Conservation (phyloP, 2,888 invertebrate genomes). For the Oligia strigilis region DNA sequence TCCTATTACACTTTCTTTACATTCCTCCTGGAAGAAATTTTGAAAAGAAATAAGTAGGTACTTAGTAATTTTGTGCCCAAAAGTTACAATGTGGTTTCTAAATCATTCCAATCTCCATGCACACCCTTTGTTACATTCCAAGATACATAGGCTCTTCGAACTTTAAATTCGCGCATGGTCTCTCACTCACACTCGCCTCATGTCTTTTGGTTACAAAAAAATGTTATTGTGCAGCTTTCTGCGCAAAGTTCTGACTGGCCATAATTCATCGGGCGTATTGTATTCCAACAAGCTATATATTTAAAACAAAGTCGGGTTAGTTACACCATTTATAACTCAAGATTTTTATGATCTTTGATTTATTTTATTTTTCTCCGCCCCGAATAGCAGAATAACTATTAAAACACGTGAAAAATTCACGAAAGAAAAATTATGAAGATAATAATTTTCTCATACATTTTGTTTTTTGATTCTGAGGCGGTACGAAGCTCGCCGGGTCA, state of each 20-base stretch:
- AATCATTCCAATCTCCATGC: neutral
- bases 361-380: too few species aligned
- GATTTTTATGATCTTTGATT: too few species aligned
- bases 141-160: neutral
- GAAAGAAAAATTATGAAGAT: too few species aligned
- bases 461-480: too few species aligned
- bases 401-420: too few species aligned
- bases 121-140: neutral
- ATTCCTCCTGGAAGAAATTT: neutral
- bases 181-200: neutral
- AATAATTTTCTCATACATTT: too few species aligned
- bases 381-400: too few species aligned
- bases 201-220: neutral
- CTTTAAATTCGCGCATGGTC: neutral
- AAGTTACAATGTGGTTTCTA: neutral
- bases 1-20: neutral
- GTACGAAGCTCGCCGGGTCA: too few species aligned
- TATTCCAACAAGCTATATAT: neutral
- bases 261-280: neutral
- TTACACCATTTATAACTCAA: too few species aligned
- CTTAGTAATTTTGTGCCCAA: neutral
- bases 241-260: neutral
- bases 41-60: neutral
- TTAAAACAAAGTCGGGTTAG: too few species aligned
- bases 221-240: neutral